phyloP scores from a whole-genome alignment of 2,888 invertebrate genomes.

The Tupiocoris notatus region DNA sequence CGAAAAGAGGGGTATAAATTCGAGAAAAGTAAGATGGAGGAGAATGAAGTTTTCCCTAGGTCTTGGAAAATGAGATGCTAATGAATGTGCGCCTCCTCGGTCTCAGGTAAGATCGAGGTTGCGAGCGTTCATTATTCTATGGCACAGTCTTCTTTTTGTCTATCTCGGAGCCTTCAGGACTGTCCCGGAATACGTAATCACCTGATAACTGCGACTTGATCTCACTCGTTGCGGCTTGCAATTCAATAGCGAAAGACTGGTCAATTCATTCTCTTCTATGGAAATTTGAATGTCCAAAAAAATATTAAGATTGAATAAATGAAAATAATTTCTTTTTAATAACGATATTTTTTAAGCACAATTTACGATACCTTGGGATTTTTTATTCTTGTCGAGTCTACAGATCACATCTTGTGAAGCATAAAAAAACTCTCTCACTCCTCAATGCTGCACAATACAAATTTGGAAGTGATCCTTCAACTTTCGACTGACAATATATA shows the following conservation, averaged over 20 bases:
- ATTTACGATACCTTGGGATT: too few relatives aligned
- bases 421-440: too few relatives aligned
- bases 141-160: not conserved
- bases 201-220: slow-evolving; percentile 11
- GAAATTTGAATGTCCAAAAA: not conserved
- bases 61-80: slow-evolving; percentile 27
- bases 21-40: not conserved
- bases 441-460: too few relatives aligned
- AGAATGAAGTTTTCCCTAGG: not conserved
- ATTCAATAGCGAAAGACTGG: not conserved
- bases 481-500: too few relatives aligned
- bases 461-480: too few relatives aligned
- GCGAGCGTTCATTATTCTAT: slow-evolving; percentile 4
- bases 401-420: too few relatives aligned
- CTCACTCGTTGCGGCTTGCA: not conserved
- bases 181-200: slow-evolving; percentile 14
- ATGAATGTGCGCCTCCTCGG: slow-evolving; percentile 20
- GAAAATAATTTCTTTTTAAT: not conserved
- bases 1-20: slow-evolving; percentile 21
- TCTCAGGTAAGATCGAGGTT: not conserved
- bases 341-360: too few relatives aligned
- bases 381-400: too few relatives aligned
- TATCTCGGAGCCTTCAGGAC: not conserved
- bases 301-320: not conserved
- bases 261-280: not conserved